Evolutionary conservation across 1,140 invertebrate species (phyloP), one percentile per base, ranked within the genome.

Genomic region (Calliopsis andreniformis): DNA sequence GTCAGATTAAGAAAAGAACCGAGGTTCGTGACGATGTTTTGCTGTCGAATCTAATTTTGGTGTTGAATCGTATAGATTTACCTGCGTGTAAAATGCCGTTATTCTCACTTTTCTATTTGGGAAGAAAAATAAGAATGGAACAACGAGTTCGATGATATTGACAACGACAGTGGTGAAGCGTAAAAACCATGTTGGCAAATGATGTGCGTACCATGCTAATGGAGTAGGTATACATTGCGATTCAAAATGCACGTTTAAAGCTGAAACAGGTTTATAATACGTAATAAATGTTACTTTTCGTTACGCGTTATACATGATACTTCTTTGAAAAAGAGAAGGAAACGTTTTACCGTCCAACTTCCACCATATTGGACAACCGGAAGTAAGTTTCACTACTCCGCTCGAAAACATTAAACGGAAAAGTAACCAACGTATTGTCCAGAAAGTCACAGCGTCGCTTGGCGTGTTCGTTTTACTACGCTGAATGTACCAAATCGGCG

Each of bases 301-400:
- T 7, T 42, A 23, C 20, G 2, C 0, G 35, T 39, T 3, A 5
- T 39, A 5, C 35, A 39, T 39, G 4, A 10, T 10, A 10, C 25
- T 42, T 32, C 25, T 25, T 35, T 23, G 23, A 28, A 16, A 75
- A 16, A 76, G 39, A 14, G 32, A 69, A 75, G 45, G 4, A 47
- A 35, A 20, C 25, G 71, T 69, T 76, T 86, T 93, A 96, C 96
- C 96, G 89, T 94, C 94, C 14, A 97, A 93, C 80, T 93, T 94
- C 96, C 96, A 97, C 96, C 96, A 97, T 14, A 94, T 93, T 18
- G 96, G 95, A 88, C 96, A 96, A 12, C 94, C 93, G 87, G 94
- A 95, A n/a, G 93, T 94, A 30, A 98, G 91, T 90, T 97, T 98
- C 0, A 95, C 94, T 32, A 96, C 93, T 42, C 96, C 96, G 47